Conservation (phyloP, 2,888 invertebrate species). For the Tinea pellionella region DNA sequence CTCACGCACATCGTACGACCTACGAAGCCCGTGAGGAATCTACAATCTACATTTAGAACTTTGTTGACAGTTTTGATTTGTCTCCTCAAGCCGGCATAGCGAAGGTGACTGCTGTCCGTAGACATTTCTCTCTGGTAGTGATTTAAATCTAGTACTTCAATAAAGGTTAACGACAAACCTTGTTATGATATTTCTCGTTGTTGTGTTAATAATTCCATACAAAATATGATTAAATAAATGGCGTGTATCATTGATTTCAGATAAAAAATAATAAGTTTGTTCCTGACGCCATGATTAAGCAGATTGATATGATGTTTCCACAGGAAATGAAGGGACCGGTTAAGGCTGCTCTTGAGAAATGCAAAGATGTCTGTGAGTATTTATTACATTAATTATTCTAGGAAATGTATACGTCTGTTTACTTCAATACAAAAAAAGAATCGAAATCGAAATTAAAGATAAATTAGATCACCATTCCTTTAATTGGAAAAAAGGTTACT, state of each 20-base stretch:
- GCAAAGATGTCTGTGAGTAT: conserved; percentile 45
- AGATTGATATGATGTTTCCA: conserved; percentile 48
- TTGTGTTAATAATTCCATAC: conserved; percentile 8
- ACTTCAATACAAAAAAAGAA: not conserved
- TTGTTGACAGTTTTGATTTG: no score
- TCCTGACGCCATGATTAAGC: conserved; percentile 39
- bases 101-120: no score
- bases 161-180: not conserved
- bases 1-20: no score
- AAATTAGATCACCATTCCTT: no score
- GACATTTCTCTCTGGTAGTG: no score
- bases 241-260: conserved; percentile 25
- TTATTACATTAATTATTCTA: not conserved
- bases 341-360: conserved; percentile 33
- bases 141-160: no score
- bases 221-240: not conserved
- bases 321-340: conserved; percentile 36
- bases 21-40: no score
- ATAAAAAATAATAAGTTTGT: conserved; percentile 45
- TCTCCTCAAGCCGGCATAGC: no score
- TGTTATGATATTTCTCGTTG: conserved; percentile 1
- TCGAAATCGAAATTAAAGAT: no score
- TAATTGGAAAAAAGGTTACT: no score
- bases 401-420: no score
- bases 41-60: no score